Base-by-base conservation (phyloP, 2,797 vertebrate species). In the Spondyliosoma cantharus region DNA sequence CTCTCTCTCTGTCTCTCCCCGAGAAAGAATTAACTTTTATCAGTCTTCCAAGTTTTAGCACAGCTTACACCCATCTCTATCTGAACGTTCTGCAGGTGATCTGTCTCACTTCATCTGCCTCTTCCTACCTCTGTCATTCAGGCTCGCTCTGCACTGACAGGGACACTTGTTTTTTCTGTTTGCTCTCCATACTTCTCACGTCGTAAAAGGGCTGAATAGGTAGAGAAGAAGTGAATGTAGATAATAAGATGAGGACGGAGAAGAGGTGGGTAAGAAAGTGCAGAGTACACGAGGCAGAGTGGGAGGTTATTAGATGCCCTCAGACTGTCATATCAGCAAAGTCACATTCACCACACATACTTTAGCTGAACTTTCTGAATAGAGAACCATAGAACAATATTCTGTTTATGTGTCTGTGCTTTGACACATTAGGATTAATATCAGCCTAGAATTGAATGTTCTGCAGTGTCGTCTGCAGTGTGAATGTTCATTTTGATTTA, bases 21-120 rank as follows among this genome's bases (percentile, higher is more conserved):
- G 59, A 62, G 82, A 86, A 79, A 86, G 83, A 88, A 92, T 90
- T 76, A 89, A 90, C 86, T 89, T 90, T 87, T 91, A 90, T 89
- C 91, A 84, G 69, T 91, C 84, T 83, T 75, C 72, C 72, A 88
- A 87, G 91, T 93, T 92, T 91, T 86, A 89, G 71, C 66, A 75
- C 80, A 77, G 89, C 80, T 90, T 92, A 90, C 84, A 79, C 71
- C 70, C 80, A 74, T 89, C 79, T 89, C 87, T 88, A 77, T 87
- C 85, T 75, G 82, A 75, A 83, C 60, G 37, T 80, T 74, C 71
- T 82, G 70, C 79, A 87, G 83, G 77, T 91, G 88, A 86, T 89
- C 76, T 72, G 68, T 81, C 71, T 78, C 49, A 46, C 58, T 84
- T 76, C 65, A 75, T 65, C 69, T 53, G 71, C 46, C 70, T 63